phyloP scores from a whole-genome alignment of 92 coral and sea anemone genomes.

The Heliopora coerulea region DNA sequence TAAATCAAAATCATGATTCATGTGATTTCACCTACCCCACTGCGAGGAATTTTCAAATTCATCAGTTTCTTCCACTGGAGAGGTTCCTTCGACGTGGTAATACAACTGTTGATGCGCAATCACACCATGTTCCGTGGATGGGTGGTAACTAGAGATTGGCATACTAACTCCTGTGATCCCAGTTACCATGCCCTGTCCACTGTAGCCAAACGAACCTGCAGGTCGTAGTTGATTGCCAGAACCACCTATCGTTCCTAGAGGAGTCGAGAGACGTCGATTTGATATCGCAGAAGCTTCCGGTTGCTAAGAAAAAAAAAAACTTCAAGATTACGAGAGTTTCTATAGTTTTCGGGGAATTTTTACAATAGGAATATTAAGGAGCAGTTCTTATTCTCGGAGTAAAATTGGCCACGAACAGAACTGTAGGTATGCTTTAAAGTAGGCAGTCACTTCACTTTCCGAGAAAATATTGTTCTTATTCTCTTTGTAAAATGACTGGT shows the following conservation, averaged over 20 bases:
- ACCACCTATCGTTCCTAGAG: constrained; percentile 55
- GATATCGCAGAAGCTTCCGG: constrained; percentile 58
- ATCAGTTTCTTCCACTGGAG: constrained; percentile 22
- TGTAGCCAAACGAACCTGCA: constrained; percentile 44
- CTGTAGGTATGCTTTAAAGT: no score
- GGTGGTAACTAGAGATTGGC: constrained; percentile 79
- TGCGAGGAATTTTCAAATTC: constrained; percentile 15
- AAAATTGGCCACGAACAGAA: no score
- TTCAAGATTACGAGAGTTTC: background rate
- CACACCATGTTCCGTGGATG: constrained; percentile 52
- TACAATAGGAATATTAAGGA: no score
- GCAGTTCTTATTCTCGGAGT: no score
- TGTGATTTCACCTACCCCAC: constrained; percentile 31
- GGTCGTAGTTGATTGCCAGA: constrained; percentile 63
- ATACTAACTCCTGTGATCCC: constrained; percentile 86
- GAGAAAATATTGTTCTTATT: no score
- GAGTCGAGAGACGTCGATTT: constrained; percentile 76
- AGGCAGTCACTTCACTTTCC: no score
- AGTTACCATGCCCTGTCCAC: constrained; percentile 46
- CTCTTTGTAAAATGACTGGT: no score
- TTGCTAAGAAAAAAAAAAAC: constrained; percentile 16
- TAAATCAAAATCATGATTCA: no score
- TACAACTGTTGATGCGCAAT: constrained; percentile 40
- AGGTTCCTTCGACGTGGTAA: constrained; percentile 31
- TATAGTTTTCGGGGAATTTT: no score